phyloP scores from a whole-genome alignment of 2,797 vertebrate species.

The Peromyscus nudipes region DNA sequence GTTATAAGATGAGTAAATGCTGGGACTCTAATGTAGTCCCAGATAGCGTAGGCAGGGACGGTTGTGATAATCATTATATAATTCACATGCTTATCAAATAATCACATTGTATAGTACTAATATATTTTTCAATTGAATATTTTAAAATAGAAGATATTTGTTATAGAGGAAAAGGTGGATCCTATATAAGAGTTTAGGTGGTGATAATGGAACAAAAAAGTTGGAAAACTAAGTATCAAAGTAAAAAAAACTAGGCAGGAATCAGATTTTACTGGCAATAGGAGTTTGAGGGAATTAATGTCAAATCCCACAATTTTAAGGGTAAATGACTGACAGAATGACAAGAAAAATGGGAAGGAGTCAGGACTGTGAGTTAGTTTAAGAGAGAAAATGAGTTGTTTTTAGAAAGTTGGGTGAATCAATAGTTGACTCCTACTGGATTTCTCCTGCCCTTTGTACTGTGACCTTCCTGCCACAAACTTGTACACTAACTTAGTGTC shows the following conservation, averaged over 20 bases:
- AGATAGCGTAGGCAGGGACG: not conserved
- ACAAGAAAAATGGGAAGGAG: not conserved
- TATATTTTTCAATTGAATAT: constrained; percentile 4
- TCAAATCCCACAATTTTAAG: constrained; percentile 49
- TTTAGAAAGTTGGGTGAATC: not conserved
- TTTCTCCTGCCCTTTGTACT: not conserved
- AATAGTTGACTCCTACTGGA: not conserved
- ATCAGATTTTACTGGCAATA: constrained; percentile 28
- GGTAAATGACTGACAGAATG: constrained; percentile 27
- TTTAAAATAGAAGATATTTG: constrained; percentile 48
- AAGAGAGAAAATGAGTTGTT: constrained; percentile 33
- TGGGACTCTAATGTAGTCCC: not conserved
- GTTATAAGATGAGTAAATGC: not conserved
- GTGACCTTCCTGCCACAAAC: not conserved
- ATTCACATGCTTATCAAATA: not conserved
- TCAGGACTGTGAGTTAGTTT: constrained; percentile 21
- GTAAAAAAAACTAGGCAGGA: not conserved
- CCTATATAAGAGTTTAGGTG: constrained; percentile 13
- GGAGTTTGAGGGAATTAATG: constrained; percentile 22
- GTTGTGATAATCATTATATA: not conserved
- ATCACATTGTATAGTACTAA: not conserved
- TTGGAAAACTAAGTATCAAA: not conserved
- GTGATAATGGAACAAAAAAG: constrained; percentile 28
- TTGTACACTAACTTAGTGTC: not conserved
- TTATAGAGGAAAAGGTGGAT: not conserved